Base-by-base conservation (phyloP, 2,113 vertebrate genomes). In the Burhinus bistriatus region DNA sequence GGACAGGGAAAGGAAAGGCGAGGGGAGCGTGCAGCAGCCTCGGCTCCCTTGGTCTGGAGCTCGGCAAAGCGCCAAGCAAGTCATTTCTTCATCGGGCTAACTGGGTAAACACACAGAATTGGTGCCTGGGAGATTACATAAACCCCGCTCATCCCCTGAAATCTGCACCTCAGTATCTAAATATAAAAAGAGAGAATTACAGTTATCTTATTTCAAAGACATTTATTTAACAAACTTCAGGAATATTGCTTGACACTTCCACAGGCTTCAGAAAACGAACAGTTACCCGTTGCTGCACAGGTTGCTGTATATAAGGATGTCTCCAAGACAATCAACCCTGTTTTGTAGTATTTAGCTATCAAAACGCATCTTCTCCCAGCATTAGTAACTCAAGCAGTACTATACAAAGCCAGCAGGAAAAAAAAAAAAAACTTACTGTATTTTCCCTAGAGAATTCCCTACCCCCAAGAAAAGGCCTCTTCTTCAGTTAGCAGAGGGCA, bases 161-260 rank as follows among this genome's bases (percentile, higher is more conserved):
- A 80, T 45, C 65, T 82, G 42, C 32, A 71, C 30, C 62, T 52
- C 34, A 26, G 15, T 16, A 73, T 36, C 19, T 16, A 49, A 61
- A 58, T 36, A 47, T 6, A 64, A 84, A 45, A 73, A 49, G 18
- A 80, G 18, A 78, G 9, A 71, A 72, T 58, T 76, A 49, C 29
- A 47, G 22, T 47, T 79, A 17, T 9, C 17, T 87, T 81, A 75
- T 59, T 97, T 95, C 17, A 92, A 92, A 94, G 19, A 75, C 62
- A 36, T 97, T 97, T 98, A 97, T 97, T 98, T 70, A 95, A 94
- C 52, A 93, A 95, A 79, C 64, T 93, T 91, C 44, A 89, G 54
- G 25, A 93, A 52, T 82, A 80, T 82, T 88, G 75, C 78, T 86
- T 75, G 66, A 89, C 65, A 40, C 57, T 93, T 93, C 23, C 69